Conservation (phyloP, 2,888 invertebrate species). For the Sicus ferrugineus region DNA sequence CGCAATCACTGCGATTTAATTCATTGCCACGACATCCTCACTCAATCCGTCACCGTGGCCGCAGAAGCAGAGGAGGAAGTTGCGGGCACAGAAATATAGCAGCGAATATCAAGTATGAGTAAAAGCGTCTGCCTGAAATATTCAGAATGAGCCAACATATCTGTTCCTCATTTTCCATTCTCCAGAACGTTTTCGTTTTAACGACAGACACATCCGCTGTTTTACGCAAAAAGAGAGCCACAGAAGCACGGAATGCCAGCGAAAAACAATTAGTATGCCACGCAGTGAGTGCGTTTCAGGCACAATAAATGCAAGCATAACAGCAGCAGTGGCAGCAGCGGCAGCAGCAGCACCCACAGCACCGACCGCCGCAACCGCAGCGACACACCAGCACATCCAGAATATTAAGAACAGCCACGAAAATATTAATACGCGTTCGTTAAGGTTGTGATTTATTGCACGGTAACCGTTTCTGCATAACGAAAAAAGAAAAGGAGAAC, state of each 20-base stretch:
- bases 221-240: not conserved
- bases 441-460: slow-evolving; percentile 20
- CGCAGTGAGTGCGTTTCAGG: slow-evolving; percentile 22
- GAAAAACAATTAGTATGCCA: slow-evolving; percentile 26
- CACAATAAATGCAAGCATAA: slow-evolving; percentile 29
- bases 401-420: not conserved
- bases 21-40: slow-evolving; percentile 12
- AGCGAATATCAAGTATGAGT: not conserved
- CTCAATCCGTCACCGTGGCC: slow-evolving; percentile 32
- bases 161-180: not conserved
- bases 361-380: not conserved
- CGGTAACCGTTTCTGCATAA: slow-evolving; percentile 29
- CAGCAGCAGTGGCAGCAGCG: not conserved
- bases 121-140: not conserved
- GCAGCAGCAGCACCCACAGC: not conserved
- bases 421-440: slow-evolving; percentile 22
- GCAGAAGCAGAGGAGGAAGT: not conserved
- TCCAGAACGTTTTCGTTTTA: slow-evolving; percentile 6
- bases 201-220: slow-evolving; percentile 29
- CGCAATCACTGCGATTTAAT: slow-evolving; percentile 21
- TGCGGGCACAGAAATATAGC: not conserved
- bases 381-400: not conserved
- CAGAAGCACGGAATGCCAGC: not conserved
- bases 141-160: not conserved
- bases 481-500: slow-evolving; percentile 12